phyloP scores from a whole-genome alignment of 30 jellyfish, hydroid and myxozoan genomes.

The Phacellophora camtschatica region DNA sequence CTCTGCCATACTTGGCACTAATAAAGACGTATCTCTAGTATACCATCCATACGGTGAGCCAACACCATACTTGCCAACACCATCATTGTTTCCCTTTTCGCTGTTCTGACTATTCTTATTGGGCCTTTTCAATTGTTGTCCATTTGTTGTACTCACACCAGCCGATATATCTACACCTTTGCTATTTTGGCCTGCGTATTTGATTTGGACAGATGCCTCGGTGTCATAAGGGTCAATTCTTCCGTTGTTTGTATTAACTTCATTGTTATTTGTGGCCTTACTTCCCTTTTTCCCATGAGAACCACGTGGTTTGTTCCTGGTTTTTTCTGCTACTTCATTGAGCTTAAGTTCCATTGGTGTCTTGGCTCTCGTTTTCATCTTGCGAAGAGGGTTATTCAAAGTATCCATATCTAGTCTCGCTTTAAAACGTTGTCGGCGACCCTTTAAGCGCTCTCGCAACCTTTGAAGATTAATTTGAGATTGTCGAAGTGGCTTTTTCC shows the following conservation, averaged over 20 bases:
- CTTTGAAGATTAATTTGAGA: conserved; percentile 13
- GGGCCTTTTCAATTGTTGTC: neutral
- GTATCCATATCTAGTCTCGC: conserved; percentile 1
- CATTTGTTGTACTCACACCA: neutral
- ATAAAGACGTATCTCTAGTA: neutral
- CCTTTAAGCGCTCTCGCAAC: neutral
- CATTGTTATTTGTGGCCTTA: neutral
- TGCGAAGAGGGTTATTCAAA: conserved; percentile 4
- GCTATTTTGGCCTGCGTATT: conserved; percentile 14
- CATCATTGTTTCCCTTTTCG: neutral
- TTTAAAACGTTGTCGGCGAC: neutral
- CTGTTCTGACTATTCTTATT: neutral
- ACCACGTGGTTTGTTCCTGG: conserved; percentile 8
- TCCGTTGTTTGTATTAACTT: neutral
- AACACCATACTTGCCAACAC: neutral
- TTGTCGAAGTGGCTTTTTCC: neutral
- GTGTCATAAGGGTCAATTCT: neutral
- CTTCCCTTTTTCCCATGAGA: neutral
- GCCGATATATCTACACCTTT: conserved; percentile 20
- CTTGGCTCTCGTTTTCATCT: conserved; percentile 19
- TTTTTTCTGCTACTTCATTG: neutral
- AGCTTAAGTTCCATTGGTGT: conserved; percentile 34
- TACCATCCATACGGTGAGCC: conserved; percentile 30
- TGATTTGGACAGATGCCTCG: conserved; percentile 30
- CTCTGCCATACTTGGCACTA: conserved; percentile 45